Percentiles rank a stretch among this genome's conserved stretches.
Evolutionary conservation across 37 sponge, comb jelly and placozoan genomes (phyloP).

Genomic region (Axinella damicornis): DNA sequence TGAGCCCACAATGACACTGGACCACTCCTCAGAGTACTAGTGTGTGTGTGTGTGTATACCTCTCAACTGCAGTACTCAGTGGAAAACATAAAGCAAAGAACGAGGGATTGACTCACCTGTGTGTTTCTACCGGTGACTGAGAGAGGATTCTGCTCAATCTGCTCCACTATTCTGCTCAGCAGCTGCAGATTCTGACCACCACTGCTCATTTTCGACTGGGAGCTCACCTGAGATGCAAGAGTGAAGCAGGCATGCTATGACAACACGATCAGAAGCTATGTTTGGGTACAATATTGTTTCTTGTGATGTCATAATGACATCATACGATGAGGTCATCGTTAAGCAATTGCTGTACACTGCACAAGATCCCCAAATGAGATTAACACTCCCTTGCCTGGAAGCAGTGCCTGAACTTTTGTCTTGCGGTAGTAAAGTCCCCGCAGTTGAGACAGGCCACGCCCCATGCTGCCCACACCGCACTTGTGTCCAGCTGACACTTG

Average conservation of each 20-base stretch:
- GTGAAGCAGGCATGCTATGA: too few relatives aligned
- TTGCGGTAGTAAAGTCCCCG: slow-evolving; percentile 88
- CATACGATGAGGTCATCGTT: too few relatives aligned
- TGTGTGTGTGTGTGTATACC: slow-evolving; percentile 26
- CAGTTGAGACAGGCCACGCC: slow-evolving; percentile 87
- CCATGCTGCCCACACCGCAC: slow-evolving; percentile 89
- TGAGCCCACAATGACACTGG: slow-evolving; percentile 18
- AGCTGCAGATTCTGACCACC: slow-evolving; percentile 45
- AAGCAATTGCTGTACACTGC: too few relatives aligned
- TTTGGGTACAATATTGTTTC: too few relatives aligned
- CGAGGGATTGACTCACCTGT: slow-evolving; percentile 29
- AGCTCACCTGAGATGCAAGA: slow-evolving; percentile 41
- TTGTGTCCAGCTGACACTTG: slow-evolving; percentile 90
- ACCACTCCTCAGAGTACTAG: slow-evolving; percentile 51
- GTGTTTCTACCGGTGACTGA: slow-evolving; percentile 19
- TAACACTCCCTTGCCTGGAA: slow-evolving; percentile 80
- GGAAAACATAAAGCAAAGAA: too few relatives aligned
- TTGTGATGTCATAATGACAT: too few relatives aligned
- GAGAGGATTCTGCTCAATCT: slow-evolving; percentile 62
- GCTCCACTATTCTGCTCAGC: slow-evolving; percentile 63
- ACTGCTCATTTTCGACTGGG: slow-evolving; percentile 45
- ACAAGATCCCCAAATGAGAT: too few relatives aligned
- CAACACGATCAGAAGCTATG: too few relatives aligned
- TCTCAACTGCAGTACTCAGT: too few relatives aligned
- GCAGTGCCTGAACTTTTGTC: slow-evolving; percentile 88